Conservation (phyloP, 2,888 invertebrate genomes). For the Acronicta alni region DNA sequence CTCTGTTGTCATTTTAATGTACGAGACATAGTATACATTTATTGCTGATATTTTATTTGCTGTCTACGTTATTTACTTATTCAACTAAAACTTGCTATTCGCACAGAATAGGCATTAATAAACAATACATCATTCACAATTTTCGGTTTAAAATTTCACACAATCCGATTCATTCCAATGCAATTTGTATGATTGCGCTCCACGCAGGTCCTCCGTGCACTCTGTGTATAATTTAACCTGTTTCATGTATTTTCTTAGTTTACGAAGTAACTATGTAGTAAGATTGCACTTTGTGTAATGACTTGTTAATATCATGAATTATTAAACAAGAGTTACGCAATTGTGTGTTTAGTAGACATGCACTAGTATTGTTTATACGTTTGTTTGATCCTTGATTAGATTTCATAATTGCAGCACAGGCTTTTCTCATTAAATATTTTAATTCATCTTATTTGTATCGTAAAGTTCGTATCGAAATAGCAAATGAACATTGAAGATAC, state of each 20-base stretch:
- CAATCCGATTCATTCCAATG: conserved; percentile 41
- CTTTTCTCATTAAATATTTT: too few relatives aligned
- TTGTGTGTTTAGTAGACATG: neutral
- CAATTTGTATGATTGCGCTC: conserved; percentile 51
- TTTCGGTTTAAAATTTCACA: conserved; percentile 41
- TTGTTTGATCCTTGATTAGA: too few relatives aligned
- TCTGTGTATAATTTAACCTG: conserved; percentile 45
- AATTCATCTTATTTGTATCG: too few relatives aligned
- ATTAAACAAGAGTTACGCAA: conserved; percentile 20
- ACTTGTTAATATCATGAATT: conserved; percentile 45
- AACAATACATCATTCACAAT: conserved; percentile 40
- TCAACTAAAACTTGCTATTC: too few relatives aligned
- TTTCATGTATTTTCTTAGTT: conserved; percentile 7
- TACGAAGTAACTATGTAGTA: conserved; percentile 42
- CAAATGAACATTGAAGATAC: too few relatives aligned
- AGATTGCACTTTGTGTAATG: conserved; percentile 61
- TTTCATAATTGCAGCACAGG: too few relatives aligned
- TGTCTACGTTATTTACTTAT: neutral
- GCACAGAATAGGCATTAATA: neutral
- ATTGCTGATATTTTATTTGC: conserved; percentile 1
- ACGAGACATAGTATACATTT: conserved; percentile 7
- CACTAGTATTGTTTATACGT: neutral
- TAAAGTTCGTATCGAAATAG: too few relatives aligned
- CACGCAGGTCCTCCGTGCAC: conserved; percentile 31
- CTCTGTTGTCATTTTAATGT: too few relatives aligned